These are phyloP conservation scores for Astur gentilis DNA, from an alignment of 2,113 vertebrate species.

Conservation along the genomic window DNA sequence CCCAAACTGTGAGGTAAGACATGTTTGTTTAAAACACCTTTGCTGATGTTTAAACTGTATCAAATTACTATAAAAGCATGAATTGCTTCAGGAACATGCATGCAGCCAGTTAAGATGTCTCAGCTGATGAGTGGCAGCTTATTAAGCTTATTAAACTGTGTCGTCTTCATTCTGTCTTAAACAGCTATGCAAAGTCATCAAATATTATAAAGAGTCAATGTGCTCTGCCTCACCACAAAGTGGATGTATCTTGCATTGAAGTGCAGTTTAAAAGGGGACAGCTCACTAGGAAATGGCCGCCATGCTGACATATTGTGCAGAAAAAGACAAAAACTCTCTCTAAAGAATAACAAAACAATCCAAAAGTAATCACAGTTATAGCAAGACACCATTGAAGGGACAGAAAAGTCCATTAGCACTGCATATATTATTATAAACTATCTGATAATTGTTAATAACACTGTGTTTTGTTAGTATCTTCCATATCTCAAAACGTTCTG, in stretches of 20 bases:
- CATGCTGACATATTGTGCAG: not conserved
- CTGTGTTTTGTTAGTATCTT: not conserved
- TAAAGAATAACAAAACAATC: not conserved
- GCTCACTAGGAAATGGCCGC: not conserved
- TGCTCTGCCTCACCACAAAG: not conserved
- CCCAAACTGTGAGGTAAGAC: not conserved
- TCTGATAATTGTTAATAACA: not conserved
- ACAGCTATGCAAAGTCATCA: not conserved
- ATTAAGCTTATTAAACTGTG: not conserved
- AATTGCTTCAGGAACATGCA: not conserved
- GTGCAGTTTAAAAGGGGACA: not conserved
- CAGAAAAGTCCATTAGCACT: not conserved
- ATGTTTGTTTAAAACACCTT: not conserved
- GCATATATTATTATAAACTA: not conserved
- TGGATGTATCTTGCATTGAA: not conserved
- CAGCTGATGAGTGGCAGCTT: conserved; percentile 19
- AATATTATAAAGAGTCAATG: accelerated
- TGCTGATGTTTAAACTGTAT: not conserved
- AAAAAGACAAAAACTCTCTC: not conserved
- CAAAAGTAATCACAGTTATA: not conserved
- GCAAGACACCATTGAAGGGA: not conserved
- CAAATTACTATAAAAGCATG: not conserved
- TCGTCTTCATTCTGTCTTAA: not conserved
- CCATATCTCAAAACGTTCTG: not conserved
- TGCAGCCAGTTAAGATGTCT: not conserved